A percentile compares a stretch with the other conserved stretches of the same genome.
These are phyloP conservation scores for Cybosia mesomella DNA, from an alignment of 2,888 invertebrate species.

Conservation along the genomic window DNA sequence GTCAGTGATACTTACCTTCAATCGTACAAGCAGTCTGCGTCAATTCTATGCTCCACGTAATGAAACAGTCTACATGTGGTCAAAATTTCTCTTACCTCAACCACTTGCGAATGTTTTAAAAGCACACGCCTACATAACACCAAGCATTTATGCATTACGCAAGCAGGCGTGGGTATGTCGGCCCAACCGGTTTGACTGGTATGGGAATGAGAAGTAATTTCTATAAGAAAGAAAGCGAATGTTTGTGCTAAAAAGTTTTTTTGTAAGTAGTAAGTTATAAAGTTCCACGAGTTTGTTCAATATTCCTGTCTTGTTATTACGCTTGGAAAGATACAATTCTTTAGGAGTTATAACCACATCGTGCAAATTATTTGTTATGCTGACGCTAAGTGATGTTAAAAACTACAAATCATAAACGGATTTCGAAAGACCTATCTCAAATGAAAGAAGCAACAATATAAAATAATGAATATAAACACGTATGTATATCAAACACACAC, in stretches of 20 bases:
- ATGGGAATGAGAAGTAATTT: constrained; percentile 16
- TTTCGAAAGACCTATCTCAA: no score
- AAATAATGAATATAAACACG: no score
- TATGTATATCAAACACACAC: no score
- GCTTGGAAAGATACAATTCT: no score
- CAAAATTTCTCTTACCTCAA: constrained; percentile 1
- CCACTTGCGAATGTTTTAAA: not conserved
- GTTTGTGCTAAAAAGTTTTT: not conserved
- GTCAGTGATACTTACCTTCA: not conserved
- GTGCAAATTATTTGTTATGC: no score
- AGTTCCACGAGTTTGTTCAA: not conserved
- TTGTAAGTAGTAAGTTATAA: not conserved
- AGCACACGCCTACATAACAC: constrained; percentile 2
- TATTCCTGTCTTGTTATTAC: no score
- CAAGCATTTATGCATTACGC: constrained; percentile 2
- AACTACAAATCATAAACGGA: no score
- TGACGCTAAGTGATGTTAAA: no score
- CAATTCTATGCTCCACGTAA: not conserved
- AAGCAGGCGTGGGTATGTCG: not conserved
- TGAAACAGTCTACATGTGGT: not conserved
- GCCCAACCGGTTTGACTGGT: constrained; percentile 14
- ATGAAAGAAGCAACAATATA: no score
- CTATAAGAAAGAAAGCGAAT: constrained; percentile 20
- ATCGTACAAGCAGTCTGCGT: not conserved
- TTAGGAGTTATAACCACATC: no score